Base-by-base conservation (phyloP, 2,113 vertebrate species). In the Channa maculata region DNA sequence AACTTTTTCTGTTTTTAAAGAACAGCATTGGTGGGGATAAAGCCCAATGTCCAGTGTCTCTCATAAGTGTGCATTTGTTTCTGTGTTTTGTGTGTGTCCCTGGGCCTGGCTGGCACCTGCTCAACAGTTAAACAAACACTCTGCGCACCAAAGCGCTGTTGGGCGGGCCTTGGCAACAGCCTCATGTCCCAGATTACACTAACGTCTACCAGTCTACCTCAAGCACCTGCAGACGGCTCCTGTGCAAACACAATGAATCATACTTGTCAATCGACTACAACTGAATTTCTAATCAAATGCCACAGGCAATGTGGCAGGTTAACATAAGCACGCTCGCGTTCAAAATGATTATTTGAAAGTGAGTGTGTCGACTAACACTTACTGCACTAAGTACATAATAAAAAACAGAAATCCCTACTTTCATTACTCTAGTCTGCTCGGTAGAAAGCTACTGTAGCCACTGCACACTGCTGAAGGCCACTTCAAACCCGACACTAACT, bases 141-240 rank as follows among this genome's bases (percentile, higher is more conserved):
- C 4, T n/a, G 68, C 5, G 5, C 38, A 60, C 57, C 49, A 43
- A 33, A 55, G 63, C 5, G 0, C 72, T 46, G 61, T 33, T 59
- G 71, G 86, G 79, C 48, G 60, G 79, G 65, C 41, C 79, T 67
- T 80, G 69, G 80, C 79, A 73, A 41, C 62, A 44, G 50, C 55
- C 14, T 54, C 10, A 1, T 80, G 79, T 80, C 59, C 76, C 79
- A 75, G 73, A 86, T 80, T 83, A 83, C 54, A 13, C 65, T 50
- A 55, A 36, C 36, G 78, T 61, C 65, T 88, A 65, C 55, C 82
- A 57, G 76, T 37, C 36, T 52, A 77, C 24, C 77, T 57, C 4
- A 1, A 74, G 64, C 75, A 82, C 75, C 83, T 86, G 83, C 67
- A 51, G 38, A 36, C 3, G 0, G 14, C 66, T 48, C 41, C 58